Percentiles rank a stretch among this genome's conserved stretches.
phyloP scores from a whole-genome alignment of 2,888 invertebrate genomes.

The Lordiphosa fenestrarum region DNA sequence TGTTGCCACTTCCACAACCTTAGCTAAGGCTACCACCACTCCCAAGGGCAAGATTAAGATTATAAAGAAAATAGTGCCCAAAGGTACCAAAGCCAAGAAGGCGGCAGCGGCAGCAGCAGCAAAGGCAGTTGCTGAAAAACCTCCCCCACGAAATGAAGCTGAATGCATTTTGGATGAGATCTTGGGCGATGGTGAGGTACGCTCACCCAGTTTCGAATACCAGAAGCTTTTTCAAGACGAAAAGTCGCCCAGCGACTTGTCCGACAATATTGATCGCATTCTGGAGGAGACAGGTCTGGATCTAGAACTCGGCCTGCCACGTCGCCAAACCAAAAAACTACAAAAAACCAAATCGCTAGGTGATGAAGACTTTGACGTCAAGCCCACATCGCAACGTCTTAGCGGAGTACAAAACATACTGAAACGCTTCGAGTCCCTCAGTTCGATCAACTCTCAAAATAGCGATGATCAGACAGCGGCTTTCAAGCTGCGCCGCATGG shows the following conservation, averaged over 20 bases:
- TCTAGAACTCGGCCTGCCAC: constrained; percentile 68
- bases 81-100: constrained; percentile 72
- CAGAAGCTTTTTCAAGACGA: constrained; percentile 78
- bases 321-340: constrained; percentile 63
- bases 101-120: constrained; percentile 28
- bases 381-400: constrained; percentile 34
- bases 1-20: constrained; percentile 28
- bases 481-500: constrained; percentile 73
- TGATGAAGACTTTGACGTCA: constrained; percentile 68
- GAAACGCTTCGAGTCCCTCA: constrained; percentile 77
- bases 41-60: constrained; percentile 75
- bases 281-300: constrained; percentile 77
- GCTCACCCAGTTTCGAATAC: constrained; percentile 79
- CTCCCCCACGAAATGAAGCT: constrained; percentile 65
- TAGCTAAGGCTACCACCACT: constrained; percentile 51
- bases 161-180: constrained; percentile 78
- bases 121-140: neutral
- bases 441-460: constrained; percentile 68
- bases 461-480: constrained; percentile 56
- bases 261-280: constrained; percentile 78
- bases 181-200: constrained; percentile 60
- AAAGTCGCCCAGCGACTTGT: constrained; percentile 79
- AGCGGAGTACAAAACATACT: constrained; percentile 75
- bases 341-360: constrained; percentile 74
- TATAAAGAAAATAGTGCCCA: constrained; percentile 75